Base-by-base conservation (phyloP, 2,888 invertebrate genomes). In the Pseudoips prasinana region DNA sequence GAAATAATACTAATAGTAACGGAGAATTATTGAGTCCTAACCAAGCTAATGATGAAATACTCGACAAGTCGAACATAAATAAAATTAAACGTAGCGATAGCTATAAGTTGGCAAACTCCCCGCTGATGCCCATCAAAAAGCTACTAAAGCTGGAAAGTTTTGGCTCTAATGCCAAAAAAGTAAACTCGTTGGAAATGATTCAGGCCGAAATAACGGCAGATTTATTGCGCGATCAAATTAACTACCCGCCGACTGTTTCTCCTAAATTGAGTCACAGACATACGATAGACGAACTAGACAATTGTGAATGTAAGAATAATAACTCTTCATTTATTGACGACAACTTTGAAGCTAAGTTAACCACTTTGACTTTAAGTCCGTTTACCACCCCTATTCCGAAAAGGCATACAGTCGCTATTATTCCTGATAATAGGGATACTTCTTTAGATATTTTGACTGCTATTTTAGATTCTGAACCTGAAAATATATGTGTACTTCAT, bases 51-150 rank as follows among this genome's bases (percentile, higher is more conserved):
- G 53, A 55, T 30, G 60, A 70, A 38, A 31, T 39, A 39, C 45
- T 45, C 25, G 74, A 78, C 33, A 85, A 75, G 49, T 66, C 69
- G 8, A 53, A 71, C 38, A 68, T 70, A 38, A 75, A 62, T 50
- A 92, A 91, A 81, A 88, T 95, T 26, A 94, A 94, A 77, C 92
- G 96, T 40, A 95, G 94, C 72, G 94, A 96, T 73, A 96, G 95
- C 79, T 96, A 96, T 71, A 92, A 95, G 49, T 90, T 94, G 75
- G 96, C 96, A 8, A 95, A 95, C 78, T 92, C 92, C 51, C 92
- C 92, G 10, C 90, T 92, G 46, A 90, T 92, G 79, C 91, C 91
- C 20, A 92, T 93, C 29, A 92, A 91, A 75, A 92, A 91, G 69
- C 86, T 90, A 49, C 71, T 90, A 25, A 90, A 88, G 67, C 72